phyloP scores from a whole-genome alignment of 53 echinoderm and acorn worm genomes.

The Mesocentrotus franciscanus region DNA sequence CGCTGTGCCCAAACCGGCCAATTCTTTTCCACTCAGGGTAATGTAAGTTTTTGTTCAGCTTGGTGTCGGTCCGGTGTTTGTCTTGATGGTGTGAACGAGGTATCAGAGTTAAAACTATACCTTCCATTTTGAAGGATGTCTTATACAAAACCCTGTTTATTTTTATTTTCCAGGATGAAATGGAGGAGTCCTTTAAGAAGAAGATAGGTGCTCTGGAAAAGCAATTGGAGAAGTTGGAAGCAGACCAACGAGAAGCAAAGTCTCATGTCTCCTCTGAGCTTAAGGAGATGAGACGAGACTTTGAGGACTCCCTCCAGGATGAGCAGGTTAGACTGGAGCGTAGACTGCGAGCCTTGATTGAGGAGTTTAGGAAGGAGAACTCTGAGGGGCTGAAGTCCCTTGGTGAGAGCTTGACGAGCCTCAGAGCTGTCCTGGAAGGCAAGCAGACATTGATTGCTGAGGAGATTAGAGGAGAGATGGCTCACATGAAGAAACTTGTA shows the following conservation, averaged over 20 bases:
- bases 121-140: neutral
- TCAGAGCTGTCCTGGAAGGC: constrained; percentile 70
- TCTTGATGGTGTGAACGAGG: no score
- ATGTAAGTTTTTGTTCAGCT: no score
- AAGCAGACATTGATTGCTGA: constrained; percentile 72
- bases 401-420: constrained; percentile 65
- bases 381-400: constrained; percentile 52
- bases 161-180: constrained; percentile 13
- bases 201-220: constrained; percentile 44
- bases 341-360: constrained; percentile 39
- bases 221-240: constrained; percentile 39
- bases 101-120: neutral
- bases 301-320: constrained; percentile 52
- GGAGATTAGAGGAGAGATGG: constrained; percentile 71
- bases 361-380: constrained; percentile 54
- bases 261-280: neutral
- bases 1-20: no score
- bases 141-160: neutral
- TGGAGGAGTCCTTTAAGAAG: constrained; percentile 41
- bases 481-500: constrained; percentile 77
- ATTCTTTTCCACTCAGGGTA: no score
- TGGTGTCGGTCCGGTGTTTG: no score
- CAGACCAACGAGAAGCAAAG: constrained; percentile 50
- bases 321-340: constrained; percentile 62
- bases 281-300: constrained; percentile 20